Conservation (phyloP, 2,888 invertebrate species). For the Phragmatobia fuliginosa region DNA sequence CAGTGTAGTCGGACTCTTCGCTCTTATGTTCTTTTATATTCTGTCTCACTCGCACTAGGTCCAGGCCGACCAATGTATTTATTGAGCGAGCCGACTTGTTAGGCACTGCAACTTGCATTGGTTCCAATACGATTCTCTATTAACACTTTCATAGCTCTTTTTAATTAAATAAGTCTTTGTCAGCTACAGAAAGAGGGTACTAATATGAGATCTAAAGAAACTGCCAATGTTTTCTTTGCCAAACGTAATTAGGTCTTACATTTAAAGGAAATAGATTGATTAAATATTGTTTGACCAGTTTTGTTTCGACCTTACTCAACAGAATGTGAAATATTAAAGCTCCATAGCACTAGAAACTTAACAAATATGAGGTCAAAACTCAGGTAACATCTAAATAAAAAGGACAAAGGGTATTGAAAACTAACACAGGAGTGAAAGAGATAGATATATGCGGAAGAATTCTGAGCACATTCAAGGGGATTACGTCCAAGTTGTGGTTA, state of each 20-base stretch:
- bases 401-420: neutral
- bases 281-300: neutral
- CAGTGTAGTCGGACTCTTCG: conserved; percentile 62
- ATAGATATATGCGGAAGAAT: conserved; percentile 18
- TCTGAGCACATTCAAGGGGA: conserved; percentile 4
- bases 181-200: neutral
- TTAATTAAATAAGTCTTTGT: neutral
- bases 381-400: neutral
- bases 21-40: conserved; percentile 33
- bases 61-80: conserved; percentile 61
- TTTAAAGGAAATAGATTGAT: neutral
- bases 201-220: conserved; percentile 1
- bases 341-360: too few relatives aligned
- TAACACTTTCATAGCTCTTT: conserved; percentile 20
- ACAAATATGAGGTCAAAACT: neutral
- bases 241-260: neutral
- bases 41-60: conserved; percentile 55
- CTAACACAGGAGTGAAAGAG: conserved; percentile 2
- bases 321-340: neutral
- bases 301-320: neutral
- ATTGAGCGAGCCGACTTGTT: conserved; percentile 62
- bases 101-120: conserved; percentile 42
- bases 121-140: conserved; percentile 32
- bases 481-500: conserved; percentile 11
- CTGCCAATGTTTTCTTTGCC: neutral